Evolutionary conservation across 2,797 vertebrate species (phyloP).

Genomic region (Bovichtus diacanthus): DNA sequence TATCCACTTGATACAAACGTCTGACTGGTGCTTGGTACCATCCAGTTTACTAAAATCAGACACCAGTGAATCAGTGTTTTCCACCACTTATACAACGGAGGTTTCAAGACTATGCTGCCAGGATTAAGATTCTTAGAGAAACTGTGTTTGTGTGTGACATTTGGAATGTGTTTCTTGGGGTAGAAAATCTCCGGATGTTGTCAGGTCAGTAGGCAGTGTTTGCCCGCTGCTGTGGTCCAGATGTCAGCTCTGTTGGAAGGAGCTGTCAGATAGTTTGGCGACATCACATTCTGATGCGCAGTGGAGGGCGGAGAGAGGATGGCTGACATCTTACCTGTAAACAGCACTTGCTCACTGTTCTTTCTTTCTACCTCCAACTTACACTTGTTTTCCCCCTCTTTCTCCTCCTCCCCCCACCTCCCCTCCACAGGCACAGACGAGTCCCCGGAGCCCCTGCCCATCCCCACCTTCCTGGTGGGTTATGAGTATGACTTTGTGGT

Average conservation of each 20-base stretch:
- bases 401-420: background rate
- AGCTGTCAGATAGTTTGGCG: slow-evolving; percentile 46
- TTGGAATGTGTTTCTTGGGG: slow-evolving; percentile 23
- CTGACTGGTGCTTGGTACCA: background rate
- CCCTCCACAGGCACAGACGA: slow-evolving; percentile 93
- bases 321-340: slow-evolving; percentile 39
- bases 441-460: slow-evolving; percentile 98
- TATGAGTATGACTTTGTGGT: slow-evolving; percentile 99
- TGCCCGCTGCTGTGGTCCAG: slow-evolving; percentile 56
- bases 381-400: background rate
- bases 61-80: background rate
- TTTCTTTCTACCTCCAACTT: slow-evolving; percentile 6
- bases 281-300: slow-evolving; percentile 52
- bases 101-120: background rate
- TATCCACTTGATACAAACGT: background rate
- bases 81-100: background rate
- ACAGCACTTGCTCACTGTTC: slow-evolving; percentile 22
- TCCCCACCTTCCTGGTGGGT: slow-evolving; percentile 97
- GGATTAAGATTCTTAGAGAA: background rate
- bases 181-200: slow-evolving; percentile 35
- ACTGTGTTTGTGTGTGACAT: slow-evolving; percentile 21
- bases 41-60: background rate
- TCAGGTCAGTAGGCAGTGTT: slow-evolving; percentile 52
- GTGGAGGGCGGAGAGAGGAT: background rate
- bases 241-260: slow-evolving; percentile 62